Percentiles rank a stretch among this genome's conserved stretches.
Evolutionary conservation across 2,113 vertebrate genomes (phyloP).

Genomic region (Xerus inauris): DNA sequence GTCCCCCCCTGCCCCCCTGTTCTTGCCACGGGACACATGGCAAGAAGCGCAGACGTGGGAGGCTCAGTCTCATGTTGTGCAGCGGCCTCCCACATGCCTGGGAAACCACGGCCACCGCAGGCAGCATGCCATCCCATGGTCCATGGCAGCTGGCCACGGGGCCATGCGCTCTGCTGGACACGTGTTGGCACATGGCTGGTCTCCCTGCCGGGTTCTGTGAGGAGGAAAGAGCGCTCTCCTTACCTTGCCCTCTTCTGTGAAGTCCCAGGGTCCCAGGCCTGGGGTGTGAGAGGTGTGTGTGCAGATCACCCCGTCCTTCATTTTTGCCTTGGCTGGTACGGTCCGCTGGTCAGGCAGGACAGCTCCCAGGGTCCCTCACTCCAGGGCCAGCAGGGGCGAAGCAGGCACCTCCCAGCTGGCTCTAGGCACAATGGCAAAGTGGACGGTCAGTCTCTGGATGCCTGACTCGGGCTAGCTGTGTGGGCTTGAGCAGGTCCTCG

Average conservation of each 20-base stretch:
- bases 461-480: background rate
- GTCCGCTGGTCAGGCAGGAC: accelerated
- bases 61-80: conserved; percentile 41
- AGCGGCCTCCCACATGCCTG: conserved; percentile 49
- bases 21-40: background rate
- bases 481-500: background rate
- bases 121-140: conserved; percentile 53
- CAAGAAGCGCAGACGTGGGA: background rate
- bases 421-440: background rate
- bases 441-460: accelerated
- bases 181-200: accelerated
- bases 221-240: background rate
- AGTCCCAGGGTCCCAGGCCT: too few relatives aligned
- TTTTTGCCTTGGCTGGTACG: background rate
- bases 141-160: background rate
- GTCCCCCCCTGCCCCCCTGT: too few relatives aligned
- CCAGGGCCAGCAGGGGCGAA: background rate
- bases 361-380: background rate
- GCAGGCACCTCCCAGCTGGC: background rate
- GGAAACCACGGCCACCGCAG: conserved; percentile 56
- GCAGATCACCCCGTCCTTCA: background rate
- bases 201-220: background rate
- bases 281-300: accelerated
- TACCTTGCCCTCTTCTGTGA: background rate
- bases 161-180: background rate